Evolutionary conservation across 2,888 invertebrate genomes (phyloP).

Genomic region (Ceriagrion tenellum): DNA sequence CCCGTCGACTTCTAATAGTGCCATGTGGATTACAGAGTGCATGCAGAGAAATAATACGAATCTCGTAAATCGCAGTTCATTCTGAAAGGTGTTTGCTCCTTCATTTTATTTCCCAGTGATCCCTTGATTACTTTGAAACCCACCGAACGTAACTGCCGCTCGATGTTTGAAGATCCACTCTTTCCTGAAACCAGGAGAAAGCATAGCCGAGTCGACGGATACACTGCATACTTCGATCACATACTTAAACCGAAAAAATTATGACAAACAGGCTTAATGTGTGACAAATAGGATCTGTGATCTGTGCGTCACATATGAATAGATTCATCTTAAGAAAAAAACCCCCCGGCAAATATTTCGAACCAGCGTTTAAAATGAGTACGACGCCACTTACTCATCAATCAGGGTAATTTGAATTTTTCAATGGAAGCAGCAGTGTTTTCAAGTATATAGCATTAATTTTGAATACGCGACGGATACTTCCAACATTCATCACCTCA

Average conservation of each 20-base stretch:
- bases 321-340: no score
- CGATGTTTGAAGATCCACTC: background rate
- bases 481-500: background rate
- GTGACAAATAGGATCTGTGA: no score
- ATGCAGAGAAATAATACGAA: background rate
- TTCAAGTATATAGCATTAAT: background rate
- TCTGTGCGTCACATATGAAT: no score
- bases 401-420: no score
- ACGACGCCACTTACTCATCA: no score
- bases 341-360: no score
- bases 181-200: no score
- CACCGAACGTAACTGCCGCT: background rate
- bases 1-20: conserved; percentile 29
- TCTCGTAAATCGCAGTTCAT: conserved; percentile 45
- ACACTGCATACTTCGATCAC: background rate
- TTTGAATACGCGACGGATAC: background rate
- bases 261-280: background rate
- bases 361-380: no score
- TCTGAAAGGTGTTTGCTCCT: background rate
- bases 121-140: background rate
- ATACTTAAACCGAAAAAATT: background rate
- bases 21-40: conserved; percentile 21
- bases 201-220: no score
- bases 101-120: no score
- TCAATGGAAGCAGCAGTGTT: background rate